Conservation (phyloP, 2,888 invertebrate species). For the Chrysolina americana region DNA sequence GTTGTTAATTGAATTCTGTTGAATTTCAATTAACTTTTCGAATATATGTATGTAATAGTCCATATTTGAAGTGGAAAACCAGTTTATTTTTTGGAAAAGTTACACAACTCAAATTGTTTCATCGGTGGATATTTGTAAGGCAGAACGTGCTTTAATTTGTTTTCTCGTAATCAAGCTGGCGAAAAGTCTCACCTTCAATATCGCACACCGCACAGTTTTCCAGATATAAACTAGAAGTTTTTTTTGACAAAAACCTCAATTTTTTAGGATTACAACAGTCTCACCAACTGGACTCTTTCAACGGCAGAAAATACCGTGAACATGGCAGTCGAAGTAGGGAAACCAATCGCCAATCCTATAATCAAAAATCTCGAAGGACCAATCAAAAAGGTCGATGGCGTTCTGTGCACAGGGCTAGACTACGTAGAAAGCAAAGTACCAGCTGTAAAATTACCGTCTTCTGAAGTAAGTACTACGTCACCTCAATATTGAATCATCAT, state of each 20-base stretch:
- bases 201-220: too few species aligned
- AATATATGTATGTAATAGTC: too few species aligned
- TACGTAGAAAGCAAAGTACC: slow-evolving; percentile 74
- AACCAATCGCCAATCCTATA: slow-evolving; percentile 71
- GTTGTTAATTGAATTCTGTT: too few species aligned
- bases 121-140: too few species aligned
- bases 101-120: too few species aligned
- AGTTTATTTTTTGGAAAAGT: too few species aligned
- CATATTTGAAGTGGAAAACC: too few species aligned
- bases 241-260: neutral
- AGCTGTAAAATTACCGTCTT: slow-evolving; percentile 72
- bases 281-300: slow-evolving; percentile 73
- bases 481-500: neutral
- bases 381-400: slow-evolving; percentile 72
- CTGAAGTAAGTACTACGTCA: slow-evolving; percentile 67
- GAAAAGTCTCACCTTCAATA: too few species aligned
- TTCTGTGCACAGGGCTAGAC: slow-evolving; percentile 73
- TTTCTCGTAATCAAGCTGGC: too few species aligned
- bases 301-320: slow-evolving; percentile 73
- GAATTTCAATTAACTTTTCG: too few species aligned
- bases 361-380: slow-evolving; percentile 72
- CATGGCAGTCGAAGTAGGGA: slow-evolving; percentile 72
- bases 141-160: too few species aligned
- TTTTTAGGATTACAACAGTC: slow-evolving; percentile 70
- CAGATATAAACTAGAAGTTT: too few species aligned